These are phyloP conservation scores for Phalacrocorax aristotelis DNA, from an alignment of 2,113 vertebrate species.

Conservation along the genomic window DNA sequence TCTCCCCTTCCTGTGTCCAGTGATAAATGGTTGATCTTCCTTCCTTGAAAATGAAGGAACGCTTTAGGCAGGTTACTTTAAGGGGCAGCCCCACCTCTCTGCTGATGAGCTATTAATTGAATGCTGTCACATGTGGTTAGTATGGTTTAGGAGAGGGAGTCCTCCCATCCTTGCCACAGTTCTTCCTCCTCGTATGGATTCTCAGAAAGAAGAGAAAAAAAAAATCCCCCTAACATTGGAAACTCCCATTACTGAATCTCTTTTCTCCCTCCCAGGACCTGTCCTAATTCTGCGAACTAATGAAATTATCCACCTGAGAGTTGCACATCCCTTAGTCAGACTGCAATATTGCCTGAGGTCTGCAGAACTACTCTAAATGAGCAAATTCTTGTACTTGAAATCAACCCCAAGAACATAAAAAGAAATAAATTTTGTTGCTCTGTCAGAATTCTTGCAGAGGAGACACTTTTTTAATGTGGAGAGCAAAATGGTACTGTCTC, in stretches of 20 bases:
- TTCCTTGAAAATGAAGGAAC: neutral
- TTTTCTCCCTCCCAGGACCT: neutral
- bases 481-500: neutral
- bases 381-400: neutral
- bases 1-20: neutral
- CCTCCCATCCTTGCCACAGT: neutral
- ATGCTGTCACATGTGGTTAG: neutral
- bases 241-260: neutral
- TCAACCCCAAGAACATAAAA: neutral
- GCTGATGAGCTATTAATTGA: neutral
- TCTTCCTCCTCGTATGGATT: neutral
- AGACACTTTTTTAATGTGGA: neutral
- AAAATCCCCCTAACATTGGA: slow-evolving; percentile 3
- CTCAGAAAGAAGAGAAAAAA: neutral
- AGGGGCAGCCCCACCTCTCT: neutral
- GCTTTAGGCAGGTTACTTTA: neutral
- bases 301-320: neutral
- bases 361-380: neutral
- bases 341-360: neutral
- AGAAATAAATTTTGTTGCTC: neutral
- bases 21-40: neutral
- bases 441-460: neutral
- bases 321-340: neutral
- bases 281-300: neutral
- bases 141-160: neutral